These are phyloP conservation scores for Bryconaethiops microstoma DNA, from an alignment of 2,797 vertebrate species.

Conservation along the genomic window DNA sequence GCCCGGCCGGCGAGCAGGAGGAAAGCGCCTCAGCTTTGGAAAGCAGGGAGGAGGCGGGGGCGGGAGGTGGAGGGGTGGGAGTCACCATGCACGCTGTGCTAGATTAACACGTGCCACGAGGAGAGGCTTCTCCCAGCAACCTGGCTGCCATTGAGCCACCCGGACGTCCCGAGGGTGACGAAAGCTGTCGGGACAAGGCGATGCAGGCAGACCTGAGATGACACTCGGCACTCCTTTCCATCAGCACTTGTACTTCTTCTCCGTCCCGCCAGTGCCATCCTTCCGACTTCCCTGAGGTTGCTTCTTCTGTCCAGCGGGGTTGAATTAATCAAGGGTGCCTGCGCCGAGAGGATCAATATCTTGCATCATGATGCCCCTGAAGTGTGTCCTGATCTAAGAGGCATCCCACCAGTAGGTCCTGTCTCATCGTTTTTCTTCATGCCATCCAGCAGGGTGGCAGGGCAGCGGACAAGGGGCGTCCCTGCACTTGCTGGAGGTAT, in stretches of 20 bases:
- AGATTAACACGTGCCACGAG: constrained; percentile 41
- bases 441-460: constrained; percentile 39
- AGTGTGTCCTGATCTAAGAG: constrained; percentile 6
- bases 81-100: constrained; percentile 1
- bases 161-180: constrained; percentile 6
- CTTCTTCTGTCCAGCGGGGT: constrained; percentile 46
- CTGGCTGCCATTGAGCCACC: constrained; percentile 11
- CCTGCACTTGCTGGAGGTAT: constrained; percentile 11
- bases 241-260: not conserved
- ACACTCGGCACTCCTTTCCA: constrained; percentile 73
- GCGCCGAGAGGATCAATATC: constrained; percentile 54
- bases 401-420: constrained; percentile 3
- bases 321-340: constrained; percentile 50
- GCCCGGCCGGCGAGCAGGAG: constrained; percentile 10
- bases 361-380: constrained; percentile 2
- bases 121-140: not conserved
- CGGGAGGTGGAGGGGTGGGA: not conserved
- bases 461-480: constrained; percentile 10
- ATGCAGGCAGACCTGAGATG: constrained; percentile 63
- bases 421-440: constrained; percentile 34
- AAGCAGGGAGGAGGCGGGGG: constrained; percentile 8
- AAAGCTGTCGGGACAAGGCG: constrained; percentile 25
- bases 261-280: not conserved
- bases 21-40: constrained; percentile 4
- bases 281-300: constrained; percentile 33